Evolutionary conservation across 2,888 invertebrate species (phyloP), one percentile per base, ranked within the genome.

Genomic region (Agrochola lota): DNA sequence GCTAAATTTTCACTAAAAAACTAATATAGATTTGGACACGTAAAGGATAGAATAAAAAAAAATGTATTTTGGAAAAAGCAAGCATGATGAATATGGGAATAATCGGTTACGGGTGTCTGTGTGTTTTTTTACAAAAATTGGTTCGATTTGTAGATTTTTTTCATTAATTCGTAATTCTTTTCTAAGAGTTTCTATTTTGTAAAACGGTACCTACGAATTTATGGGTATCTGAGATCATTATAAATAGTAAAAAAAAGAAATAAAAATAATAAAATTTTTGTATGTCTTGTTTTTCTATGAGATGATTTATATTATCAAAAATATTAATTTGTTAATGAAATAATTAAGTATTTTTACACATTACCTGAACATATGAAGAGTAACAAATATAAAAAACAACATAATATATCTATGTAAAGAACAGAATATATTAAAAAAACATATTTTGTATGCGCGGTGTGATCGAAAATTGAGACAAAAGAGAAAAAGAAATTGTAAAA

Each of bases 261-360:
- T 78, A 87, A 87, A 85, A 88, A 78, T 90, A 92, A 91, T 87
- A 89, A 90, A 91, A 91, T 89, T 93, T 95, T 95, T 95, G 94
- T 95, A 95, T 90, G 87, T 90, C 90, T 95, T 95, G 94, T 95
- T 96, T 94, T 96, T 95, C 92, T 95, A 95, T 95, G 89, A 95
- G 94, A 96, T 96, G 90, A 95, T 96, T 95, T 96, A 95, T 94
- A 95, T 95, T 94, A 88, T 87, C 84, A 72, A 94, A 93, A 94
- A 93, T 95, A 96, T 95, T 96, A 89, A 94, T 95, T 96, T 96
- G 95, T 96, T 96, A 93, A 94, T 88, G 90, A 94, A 92, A 93
- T 93, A 94, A 95, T 95, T 95, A 94, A 94, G 94, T 96, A 96
- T 96, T 96, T 96, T 96, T 96, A 96, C 96, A 96, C 94, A 96